Evolutionary conservation across 2,888 invertebrate species (phyloP).

Genomic region (Polydrusus tereticollis): DNA sequence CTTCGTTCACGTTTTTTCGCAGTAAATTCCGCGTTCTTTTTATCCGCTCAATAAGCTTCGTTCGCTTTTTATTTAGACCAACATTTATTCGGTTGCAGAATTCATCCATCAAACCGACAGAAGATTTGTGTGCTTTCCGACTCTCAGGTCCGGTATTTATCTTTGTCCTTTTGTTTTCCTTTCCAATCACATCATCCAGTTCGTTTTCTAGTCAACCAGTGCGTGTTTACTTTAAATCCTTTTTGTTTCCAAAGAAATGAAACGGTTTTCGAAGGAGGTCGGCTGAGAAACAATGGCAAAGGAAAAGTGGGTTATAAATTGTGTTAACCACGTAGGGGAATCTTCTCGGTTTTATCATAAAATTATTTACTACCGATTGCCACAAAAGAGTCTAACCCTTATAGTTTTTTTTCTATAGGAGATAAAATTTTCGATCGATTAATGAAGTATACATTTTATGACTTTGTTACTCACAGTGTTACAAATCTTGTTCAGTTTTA

Average conservation of each 20-base stretch:
- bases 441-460: no score
- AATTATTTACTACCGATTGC: no score
- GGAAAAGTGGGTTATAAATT: not conserved
- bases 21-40: conserved; percentile 39
- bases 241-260: conserved; percentile 27
- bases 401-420: no score
- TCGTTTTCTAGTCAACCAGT: conserved; percentile 43
- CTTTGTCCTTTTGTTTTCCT: conserved; percentile 59
- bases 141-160: conserved; percentile 65
- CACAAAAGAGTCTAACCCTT: no score
- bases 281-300: not conserved
- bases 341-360: no score
- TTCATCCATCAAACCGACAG: conserved; percentile 65
- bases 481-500: no score
- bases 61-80: conserved; percentile 63
- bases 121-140: conserved; percentile 66
- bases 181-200: conserved; percentile 62
- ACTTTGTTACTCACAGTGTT: no score
- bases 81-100: conserved; percentile 63
- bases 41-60: conserved; percentile 60
- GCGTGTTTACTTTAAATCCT: conserved; percentile 34
- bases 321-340: not conserved
- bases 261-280: conserved; percentile 9
- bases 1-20: conserved; percentile 35
- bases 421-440: no score